Evolutionary conservation across 2,888 invertebrate genomes (phyloP), one percentile per base, ranked within the genome.

Genomic region (Podotricha telesiphe): DNA sequence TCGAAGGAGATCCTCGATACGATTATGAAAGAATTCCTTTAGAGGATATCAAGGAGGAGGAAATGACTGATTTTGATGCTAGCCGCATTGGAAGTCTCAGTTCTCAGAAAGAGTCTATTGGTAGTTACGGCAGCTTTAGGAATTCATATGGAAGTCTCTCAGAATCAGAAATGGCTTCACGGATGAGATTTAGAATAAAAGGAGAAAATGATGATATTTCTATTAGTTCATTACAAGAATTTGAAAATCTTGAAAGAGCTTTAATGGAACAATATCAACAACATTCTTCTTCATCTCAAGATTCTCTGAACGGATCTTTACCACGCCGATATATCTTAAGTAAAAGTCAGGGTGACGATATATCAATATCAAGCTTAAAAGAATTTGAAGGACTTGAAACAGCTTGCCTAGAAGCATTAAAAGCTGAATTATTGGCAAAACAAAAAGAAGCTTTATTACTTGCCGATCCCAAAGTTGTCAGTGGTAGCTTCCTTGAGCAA

Each of bases 151-250:
- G 98, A 8, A 98, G 98, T 79, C 97, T 98, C 0, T 98, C 98
- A 0, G 98, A 98, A 81, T 98, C 97, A 77, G 98, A 98, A 87
- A 95, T 97, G 76, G 87, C 97, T 69, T 95, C 97, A 65, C 95
- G 97, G n/a, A 95, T 96, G 80, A 96, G 96, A 80, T 97, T 96
- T 85, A 96, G 97, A 79, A 95, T 96, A 4, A 95, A 96, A 76
- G 95, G 96, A n/a, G 98, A 98, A 77, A 96, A 97, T 81, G 98
- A 99, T 82, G 98, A 98, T 82, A 94, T 98, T 51, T 98, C 98
- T 0, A 96, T 98, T 86, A 97, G 96, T 74, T 98, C 98, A 7
- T 93, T 99, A 70, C 98, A 98, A 87, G 99, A 99, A 84, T 99
- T 99, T 91, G 99, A 99, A 91, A 96, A 96, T 73, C 90, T 99